These are phyloP conservation scores for Stenodema calcarata DNA, from an alignment of 2,888 invertebrate genomes.

Conservation along the genomic window DNA sequence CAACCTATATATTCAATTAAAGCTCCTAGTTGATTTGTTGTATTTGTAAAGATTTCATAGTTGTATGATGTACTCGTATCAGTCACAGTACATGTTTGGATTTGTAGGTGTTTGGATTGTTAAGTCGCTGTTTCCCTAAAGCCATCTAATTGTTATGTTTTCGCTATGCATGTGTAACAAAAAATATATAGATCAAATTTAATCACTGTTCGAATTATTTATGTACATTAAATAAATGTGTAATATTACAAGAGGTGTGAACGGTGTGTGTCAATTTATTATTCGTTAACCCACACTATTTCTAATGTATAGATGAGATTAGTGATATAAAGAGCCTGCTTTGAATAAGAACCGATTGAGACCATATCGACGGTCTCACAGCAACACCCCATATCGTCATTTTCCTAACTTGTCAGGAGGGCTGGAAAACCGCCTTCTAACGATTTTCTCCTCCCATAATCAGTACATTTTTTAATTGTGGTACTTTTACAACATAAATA, in stretches of 20 bases:
- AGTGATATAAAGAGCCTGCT: no score
- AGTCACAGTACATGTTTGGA: neutral
- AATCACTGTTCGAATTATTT: neutral
- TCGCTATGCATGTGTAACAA: neutral
- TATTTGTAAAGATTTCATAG: neutral
- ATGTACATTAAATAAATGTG: conserved; percentile 17
- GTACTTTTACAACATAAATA: no score
- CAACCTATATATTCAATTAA: neutral
- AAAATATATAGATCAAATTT: neutral
- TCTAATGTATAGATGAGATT: no score
- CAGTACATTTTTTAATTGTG: no score
- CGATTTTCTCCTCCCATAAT: no score
- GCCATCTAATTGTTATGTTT: neutral
- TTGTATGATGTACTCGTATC: neutral
- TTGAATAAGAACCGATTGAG: no score
- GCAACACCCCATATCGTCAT: no score
- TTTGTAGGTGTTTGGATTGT: conserved; percentile 23
- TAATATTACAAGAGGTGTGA: neutral
- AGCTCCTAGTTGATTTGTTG: neutral
- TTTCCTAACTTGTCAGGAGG: no score
- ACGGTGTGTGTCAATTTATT: neutral
- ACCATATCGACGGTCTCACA: no score
- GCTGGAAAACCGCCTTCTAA: no score
- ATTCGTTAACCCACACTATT: neutral
- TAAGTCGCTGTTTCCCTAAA: conserved; percentile 7